Evolutionary conservation across 2,888 invertebrate genomes (phyloP), one percentile per base, ranked within the genome.

Genomic region (Margaritifera margaritifera): DNA sequence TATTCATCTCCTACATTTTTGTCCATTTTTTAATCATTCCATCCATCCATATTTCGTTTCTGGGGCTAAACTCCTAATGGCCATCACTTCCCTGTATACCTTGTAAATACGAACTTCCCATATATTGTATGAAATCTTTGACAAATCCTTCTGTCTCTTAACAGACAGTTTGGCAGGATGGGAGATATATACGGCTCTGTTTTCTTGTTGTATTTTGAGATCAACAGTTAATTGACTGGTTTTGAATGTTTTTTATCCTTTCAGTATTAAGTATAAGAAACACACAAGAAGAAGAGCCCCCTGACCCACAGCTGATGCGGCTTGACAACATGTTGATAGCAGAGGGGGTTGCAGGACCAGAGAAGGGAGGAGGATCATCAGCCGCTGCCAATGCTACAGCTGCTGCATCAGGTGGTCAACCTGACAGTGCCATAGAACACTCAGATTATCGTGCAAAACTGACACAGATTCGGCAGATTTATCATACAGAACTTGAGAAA

Each of bases 401-500:
- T 66, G 89, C 83, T 60, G 88, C 83, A 1, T 88, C 89, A 3
- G 87, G 87, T 0, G 88, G 86, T 1, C 85, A 87, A 64, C 86
- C 88, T 22, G 89, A 89, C 70, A 97, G 97, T 91, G 97, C 97
- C 84, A 98, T 98, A 89, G 99, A 99, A 92, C 99, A 99, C 91
- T 98, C 99, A 74, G 99, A 99, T 91, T 99, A 99, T 92, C 94
- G 99, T 86, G 98, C 98, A 85, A 99, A 99, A 91, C 93, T 99
- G 86, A 96, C 97, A 20, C 99, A 99, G 92, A 99, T 99, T 90
- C 93, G 99, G 74, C 96, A 97, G 91, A 99, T 99, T 86, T 99
- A 99, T 92, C 98, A 99, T 91, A 97, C 98, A 91, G 99, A 99
- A 91, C 91, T 99, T 88, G 98, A 98, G 91, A 99, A 99, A 92